Evolutionary conservation across 1,140 invertebrate species (phyloP).

Genomic region (Drosophila malerkotliana): DNA sequence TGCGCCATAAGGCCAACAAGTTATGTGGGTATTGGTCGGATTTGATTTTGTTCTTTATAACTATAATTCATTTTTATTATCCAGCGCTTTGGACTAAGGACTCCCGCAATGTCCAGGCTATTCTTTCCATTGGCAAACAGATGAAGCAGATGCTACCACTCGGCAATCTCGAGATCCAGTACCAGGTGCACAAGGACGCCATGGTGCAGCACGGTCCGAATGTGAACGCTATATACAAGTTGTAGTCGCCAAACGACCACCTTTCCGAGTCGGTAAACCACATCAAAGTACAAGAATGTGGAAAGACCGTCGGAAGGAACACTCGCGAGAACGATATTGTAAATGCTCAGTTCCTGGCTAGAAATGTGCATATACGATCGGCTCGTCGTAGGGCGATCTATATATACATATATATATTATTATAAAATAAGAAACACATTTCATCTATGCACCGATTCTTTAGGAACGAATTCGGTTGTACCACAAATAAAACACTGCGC

Average conservation of each 20-base stretch:
- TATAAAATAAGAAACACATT: constrained; percentile 10
- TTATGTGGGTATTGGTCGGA: constrained; percentile 84
- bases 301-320: not conserved
- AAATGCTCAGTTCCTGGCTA: constrained; percentile 43
- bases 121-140: constrained; percentile 92
- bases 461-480: constrained; percentile 8
- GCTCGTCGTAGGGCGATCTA: constrained; percentile 1
- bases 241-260: constrained; percentile 24
- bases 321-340: constrained; percentile 18
- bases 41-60: constrained; percentile 1
- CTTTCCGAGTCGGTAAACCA: not conserved
- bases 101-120: constrained; percentile 89
- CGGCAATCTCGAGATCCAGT: constrained; percentile 85
- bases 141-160: constrained; percentile 91
- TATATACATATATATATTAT: constrained; percentile 15
- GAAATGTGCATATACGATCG: constrained; percentile 54
- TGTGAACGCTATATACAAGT: constrained; percentile 90
- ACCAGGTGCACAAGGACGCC: constrained; percentile 93
- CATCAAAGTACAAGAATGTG: not conserved
- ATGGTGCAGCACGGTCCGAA: constrained; percentile 92
- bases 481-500: constrained; percentile 55
- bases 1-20: constrained; percentile 96
- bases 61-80: constrained; percentile 14
- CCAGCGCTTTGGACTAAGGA: constrained; percentile 95
- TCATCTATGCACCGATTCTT: constrained; percentile 16